Evolutionary conservation across 2,113 vertebrate genomes (phyloP), one percentile per base, ranked within the genome.

Genomic region (Progne subis): DNA sequence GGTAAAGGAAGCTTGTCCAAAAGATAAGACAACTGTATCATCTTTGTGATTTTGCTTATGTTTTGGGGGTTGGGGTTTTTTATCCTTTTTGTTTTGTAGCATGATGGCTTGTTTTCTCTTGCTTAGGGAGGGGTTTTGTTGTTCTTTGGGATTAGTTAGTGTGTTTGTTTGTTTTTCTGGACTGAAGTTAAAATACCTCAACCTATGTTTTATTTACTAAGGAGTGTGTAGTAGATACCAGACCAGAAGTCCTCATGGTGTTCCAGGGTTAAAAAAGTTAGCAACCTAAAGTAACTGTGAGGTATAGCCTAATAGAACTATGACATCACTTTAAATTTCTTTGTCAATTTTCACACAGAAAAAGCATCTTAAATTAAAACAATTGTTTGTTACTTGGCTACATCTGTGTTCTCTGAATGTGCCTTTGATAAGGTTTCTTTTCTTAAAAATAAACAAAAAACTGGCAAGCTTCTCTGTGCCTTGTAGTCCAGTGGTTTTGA

Each of bases 31-130:
- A 68, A 19, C 14, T 69, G 9, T 43, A 3, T 29, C 6, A 9
- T 28, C 8, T 56, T 81, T 61, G 26, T 81, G 37, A 49, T 49
- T 26, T 81, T 21, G 9, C 34, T 60, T 21, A 12, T 23, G 7
- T 23, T 81, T 74, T n/a, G 9, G 5, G 5, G 2, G 0, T 34
- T 72, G 19, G 2, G 0, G 1, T 14, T 52, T 29, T 34, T 29
- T 19, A 4, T n/a, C 18, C 6, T 9, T 32, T 32, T 26, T 47
- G 8, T 34, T 29, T 67, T 52, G 5, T 41, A 18, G 34, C 18
- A 72, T 44, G 13, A 4, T 49, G 25, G 5, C 3, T 24, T 34
- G 28, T n/a, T 76, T 60, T 41, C 24, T 55, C 46, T 67, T 68
- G 32, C 64, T 59, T 43, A 11, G 31, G 31, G 55, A 39, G 8